Evolutionary conservation across 1,140 invertebrate genomes (phyloP), one percentile per base, ranked within the genome.

Genomic region (Bombus waltoni): DNA sequence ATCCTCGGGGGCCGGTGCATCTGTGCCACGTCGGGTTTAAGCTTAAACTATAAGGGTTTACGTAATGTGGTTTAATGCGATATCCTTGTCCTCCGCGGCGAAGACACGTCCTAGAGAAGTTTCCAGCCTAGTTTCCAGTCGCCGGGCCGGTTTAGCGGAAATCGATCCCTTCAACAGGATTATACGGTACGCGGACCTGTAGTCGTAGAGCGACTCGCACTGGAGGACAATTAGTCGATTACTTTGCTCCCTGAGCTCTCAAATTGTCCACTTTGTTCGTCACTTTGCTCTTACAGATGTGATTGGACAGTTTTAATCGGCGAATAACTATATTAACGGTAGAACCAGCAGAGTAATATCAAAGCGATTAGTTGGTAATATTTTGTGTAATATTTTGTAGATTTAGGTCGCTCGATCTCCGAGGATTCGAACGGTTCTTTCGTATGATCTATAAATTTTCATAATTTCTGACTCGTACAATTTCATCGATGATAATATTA

Each of bases 1-100:
- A 90, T 90, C 89, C 86, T 47, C 66, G 47, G 79, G 78, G 86
- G 79, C 66, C 84, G 76, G 77, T 77, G 82, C 89, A 90, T 87
- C 87, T 87, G 83, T 83, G 79, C 81, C 65, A 59, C n/a, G 65
- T 70, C 75, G 71, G 86, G 86, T 90, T 86, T 78, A 59, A 87
- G 88, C 83, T 90, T 86, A 88, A 89, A 90, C 89, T 90, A 88
- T 86, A 88, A 90, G 88, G 88, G 76, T 90, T 89, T 86, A 81
- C 88, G 89, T 90, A 90, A 90, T 90, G 89, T 90, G 89, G 79
- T 90, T 90, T 90, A 90, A 90, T 90, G 89, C 82, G 88, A 71
- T 90, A 90, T 90, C 89, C 89, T 88, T 90, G 89, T 90, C 83
- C 82, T 81, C 72, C 76, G 9, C 40, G 53, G 47, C 74, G 73